Conservation (phyloP, 2,797 vertebrate genomes). For the Leucoraja ocellata region DNA sequence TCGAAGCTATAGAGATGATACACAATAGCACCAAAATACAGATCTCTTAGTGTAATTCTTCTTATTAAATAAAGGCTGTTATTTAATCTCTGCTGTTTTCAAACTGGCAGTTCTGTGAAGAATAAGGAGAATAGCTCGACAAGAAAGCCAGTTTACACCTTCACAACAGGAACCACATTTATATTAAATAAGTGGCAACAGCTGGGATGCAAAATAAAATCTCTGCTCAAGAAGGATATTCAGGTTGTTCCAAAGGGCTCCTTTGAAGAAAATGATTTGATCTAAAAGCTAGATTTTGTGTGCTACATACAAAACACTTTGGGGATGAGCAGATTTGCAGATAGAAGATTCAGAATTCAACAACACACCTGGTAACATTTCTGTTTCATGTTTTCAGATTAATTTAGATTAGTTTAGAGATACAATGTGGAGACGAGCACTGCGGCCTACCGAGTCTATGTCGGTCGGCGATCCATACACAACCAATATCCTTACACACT, state of each 20-base stretch:
- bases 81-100: neutral
- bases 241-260: neutral
- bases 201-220: neutral
- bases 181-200: neutral
- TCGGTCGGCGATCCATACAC: no score
- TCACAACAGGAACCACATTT: neutral
- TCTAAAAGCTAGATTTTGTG: neutral
- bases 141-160: neutral
- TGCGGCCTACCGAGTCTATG: no score
- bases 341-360: neutral
- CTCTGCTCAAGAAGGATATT: neutral
- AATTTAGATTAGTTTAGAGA: no score
- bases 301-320: neutral
- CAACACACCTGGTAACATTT: neutral
- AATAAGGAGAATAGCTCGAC: neutral
- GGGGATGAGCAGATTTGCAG: neutral
- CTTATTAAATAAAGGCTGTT: neutral
- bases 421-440: no score
- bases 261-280: conserved; percentile 7
- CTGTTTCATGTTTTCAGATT: neutral
- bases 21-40: neutral
- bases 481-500: no score
- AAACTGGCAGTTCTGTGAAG: neutral
- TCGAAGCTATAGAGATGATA: neutral
- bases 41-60: neutral